Evolutionary conservation across 35 echinoderm and acorn worm species (phyloP).

Genomic region (Apostichopus californicus): DNA sequence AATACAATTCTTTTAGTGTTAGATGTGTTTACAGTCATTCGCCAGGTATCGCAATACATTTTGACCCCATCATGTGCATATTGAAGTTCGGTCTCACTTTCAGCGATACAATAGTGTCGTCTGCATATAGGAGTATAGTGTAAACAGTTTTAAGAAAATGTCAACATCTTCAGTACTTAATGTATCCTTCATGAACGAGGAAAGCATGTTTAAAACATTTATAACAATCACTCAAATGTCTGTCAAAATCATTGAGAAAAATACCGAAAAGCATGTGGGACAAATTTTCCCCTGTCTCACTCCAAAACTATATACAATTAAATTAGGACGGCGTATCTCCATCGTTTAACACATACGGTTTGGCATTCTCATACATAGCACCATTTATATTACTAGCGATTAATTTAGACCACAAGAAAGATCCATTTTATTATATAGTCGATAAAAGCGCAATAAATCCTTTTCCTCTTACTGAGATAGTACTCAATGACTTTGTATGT

Average conservation of each 20-base stretch:
- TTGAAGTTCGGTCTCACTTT: too few species aligned
- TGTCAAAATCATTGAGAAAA: conserved; percentile 70
- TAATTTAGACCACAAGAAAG: conserved; percentile 8
- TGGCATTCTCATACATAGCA: conserved; percentile 58
- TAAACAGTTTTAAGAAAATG: too few species aligned
- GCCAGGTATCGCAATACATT: too few species aligned
- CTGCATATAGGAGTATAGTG: too few species aligned
- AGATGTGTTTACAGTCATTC: too few species aligned
- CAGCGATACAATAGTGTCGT: too few species aligned
- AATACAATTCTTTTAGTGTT: too few species aligned
- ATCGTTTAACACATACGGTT: conserved; percentile 66
- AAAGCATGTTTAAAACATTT: not conserved
- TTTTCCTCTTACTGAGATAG: conserved; percentile 37
- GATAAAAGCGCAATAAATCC: conserved; percentile 68
- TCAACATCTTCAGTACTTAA: too few species aligned
- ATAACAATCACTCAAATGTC: conserved; percentile 52
- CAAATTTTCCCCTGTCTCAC: conserved; percentile 66
- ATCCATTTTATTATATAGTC: conserved; percentile 19
- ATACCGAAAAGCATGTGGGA: conserved; percentile 68
- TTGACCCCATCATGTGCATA: too few species aligned
- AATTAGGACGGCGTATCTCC: conserved; percentile 43
- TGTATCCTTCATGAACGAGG: too few species aligned
- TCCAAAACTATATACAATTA: conserved; percentile 64
- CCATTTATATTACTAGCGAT: conserved; percentile 62
- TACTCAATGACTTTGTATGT: conserved; percentile 53